Evolutionary conservation across 2,113 vertebrate genomes (phyloP).

Genomic region (Pelvicachromis taeniatus): DNA sequence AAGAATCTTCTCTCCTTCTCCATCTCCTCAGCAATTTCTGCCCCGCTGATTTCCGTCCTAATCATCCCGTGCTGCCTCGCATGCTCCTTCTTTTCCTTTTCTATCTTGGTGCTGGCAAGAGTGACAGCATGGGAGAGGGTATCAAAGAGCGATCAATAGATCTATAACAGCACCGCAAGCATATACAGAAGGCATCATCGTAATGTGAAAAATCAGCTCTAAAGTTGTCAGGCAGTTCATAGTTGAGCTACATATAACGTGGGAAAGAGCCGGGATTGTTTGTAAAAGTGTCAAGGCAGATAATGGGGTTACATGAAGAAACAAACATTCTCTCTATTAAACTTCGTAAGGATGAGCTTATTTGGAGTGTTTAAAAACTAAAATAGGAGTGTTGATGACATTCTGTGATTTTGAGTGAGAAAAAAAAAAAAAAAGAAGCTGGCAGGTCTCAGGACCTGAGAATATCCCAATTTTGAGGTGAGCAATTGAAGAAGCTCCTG

Average conservation of each 20-base stretch:
- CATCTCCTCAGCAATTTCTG: constrained; percentile 98
- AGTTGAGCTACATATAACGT: not conserved
- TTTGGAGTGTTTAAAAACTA: too few relatives aligned
- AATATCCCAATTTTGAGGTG: not conserved
- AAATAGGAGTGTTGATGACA: not conserved
- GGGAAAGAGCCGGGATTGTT: not conserved
- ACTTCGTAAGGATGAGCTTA: not conserved
- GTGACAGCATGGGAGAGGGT: not conserved
- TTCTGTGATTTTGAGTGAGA: rapidly evolving
- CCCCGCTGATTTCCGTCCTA: constrained; percentile 95
- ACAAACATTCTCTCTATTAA: not conserved
- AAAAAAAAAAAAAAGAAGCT: not conserved
- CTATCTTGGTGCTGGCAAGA: constrained; percentile 88
- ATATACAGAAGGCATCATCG: not conserved
- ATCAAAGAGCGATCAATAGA: not conserved
- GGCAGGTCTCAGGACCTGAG: not conserved
- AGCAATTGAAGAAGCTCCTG: not conserved
- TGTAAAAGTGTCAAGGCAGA: not conserved
- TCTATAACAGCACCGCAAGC: not conserved
- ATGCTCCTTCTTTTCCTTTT: constrained; percentile 99
- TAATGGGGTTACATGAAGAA: not conserved
- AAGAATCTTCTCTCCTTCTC: constrained; percentile 96
- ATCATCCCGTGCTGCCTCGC: constrained; percentile 98
- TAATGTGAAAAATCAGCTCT: constrained; percentile 26
- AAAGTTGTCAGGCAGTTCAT: not conserved